Evolutionary conservation across 2,888 invertebrate genomes (phyloP), one percentile per base, ranked within the genome.

Genomic region (Drosophila longiperda): DNA sequence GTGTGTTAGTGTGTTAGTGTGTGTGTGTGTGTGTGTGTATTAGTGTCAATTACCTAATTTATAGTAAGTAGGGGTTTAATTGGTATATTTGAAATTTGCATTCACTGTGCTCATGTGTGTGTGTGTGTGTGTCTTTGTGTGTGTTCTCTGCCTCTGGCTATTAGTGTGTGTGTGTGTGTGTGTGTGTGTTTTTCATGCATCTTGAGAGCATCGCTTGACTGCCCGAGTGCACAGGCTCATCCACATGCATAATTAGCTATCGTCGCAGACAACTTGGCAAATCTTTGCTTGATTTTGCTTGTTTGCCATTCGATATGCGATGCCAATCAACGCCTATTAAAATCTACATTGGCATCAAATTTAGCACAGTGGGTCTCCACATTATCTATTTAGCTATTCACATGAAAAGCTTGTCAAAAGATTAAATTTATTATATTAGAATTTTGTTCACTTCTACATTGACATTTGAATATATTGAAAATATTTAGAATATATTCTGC

Each of bases 1-100:
- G 23, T 59, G 55, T 59, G 38, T n/a, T n/a, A n/a, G n/a, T n/a
- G n/a, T n/a, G n/a, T n/a, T n/a, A n/a, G 26, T 34, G 60, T 33
- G 52, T n/a, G 58, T 45, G 42, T 32, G 26, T 48, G 60, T 38
- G 12, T 42, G 26, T 64, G 42, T 69, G 32, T 57, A 62, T 73
- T 65, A 72, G 78, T 55, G 76, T 64, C 73, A 76, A 68, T 66
- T 76, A 68, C 72, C 73, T 68, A 78, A 45, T 64, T 76, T 52
- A 45, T 15, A 32, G 33, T 50, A 69, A 65, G 48, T 63, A 53
- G 52, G 50, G 58, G 38, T 48, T 52, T 63, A 50, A 49, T 66
- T 65, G 55, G 64, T 83, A 50, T 71, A 78, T 55, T 71, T 33
- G 45, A 62, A 62, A 65, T 38, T 49, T 45, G 49, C 74, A 59